These are phyloP conservation scores for Semnornis frantzii DNA, from an alignment of 2,113 vertebrate species.

Conservation along the genomic window DNA sequence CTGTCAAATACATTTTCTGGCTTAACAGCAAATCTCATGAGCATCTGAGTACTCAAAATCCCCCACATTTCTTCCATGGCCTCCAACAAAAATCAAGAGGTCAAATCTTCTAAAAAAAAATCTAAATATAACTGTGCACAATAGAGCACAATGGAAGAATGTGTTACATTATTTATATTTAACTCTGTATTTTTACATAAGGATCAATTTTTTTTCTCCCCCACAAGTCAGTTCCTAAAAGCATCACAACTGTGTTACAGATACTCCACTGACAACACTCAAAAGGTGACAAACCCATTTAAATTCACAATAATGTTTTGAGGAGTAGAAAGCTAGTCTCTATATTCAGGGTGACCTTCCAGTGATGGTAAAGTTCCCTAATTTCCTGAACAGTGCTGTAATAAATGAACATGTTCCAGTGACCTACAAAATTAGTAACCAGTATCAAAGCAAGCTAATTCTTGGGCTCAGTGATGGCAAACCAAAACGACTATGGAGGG, in stretches of 20 bases:
- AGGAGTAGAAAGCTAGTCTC: background rate
- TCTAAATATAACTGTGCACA: background rate
- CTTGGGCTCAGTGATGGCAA: background rate
- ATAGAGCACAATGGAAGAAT: background rate
- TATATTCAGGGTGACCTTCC: background rate
- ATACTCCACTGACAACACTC: background rate
- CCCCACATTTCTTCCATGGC: background rate
- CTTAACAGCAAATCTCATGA: background rate
- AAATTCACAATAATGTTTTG: background rate
- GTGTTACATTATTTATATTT: background rate
- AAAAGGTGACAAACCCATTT: background rate
- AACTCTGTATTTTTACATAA: background rate
- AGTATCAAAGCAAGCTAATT: background rate
- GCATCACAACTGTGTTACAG: background rate
- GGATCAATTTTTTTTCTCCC: background rate
- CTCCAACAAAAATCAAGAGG: background rate
- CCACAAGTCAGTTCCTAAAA: background rate
- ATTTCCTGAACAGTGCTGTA: background rate
- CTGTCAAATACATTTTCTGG: background rate
- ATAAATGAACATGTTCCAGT: background rate
- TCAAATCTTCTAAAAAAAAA: background rate
- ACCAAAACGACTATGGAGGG: background rate
- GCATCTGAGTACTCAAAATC: background rate
- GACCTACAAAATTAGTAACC: background rate
- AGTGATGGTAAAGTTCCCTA: background rate